These are phyloP conservation scores for Eledone cirrhosa DNA, from an alignment of 2,888 invertebrate species.

Conservation along the genomic window DNA sequence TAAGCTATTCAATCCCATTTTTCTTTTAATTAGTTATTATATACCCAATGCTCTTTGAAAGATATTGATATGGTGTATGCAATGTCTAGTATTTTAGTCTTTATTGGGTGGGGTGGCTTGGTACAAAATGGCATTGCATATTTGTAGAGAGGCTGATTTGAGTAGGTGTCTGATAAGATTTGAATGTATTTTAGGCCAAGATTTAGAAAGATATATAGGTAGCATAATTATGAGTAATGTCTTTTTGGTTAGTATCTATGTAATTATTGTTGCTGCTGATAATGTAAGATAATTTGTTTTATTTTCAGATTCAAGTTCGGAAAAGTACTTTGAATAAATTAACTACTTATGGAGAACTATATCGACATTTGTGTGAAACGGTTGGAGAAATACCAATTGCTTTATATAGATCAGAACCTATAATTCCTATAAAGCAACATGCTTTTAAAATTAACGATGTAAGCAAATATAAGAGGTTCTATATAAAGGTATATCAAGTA, in stretches of 20 bases:
- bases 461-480: conserved; percentile 24
- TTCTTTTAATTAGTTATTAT: too few relatives aligned
- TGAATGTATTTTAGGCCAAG: too few relatives aligned
- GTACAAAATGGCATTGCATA: too few relatives aligned
- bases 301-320: conserved; percentile 86
- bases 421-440: background rate
- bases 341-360: conserved; percentile 93
- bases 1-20: too few relatives aligned
- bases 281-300: background rate
- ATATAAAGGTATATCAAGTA: conserved; percentile 15
- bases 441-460: conserved; percentile 18
- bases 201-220: background rate
- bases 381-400: conserved; percentile 98
- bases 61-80: too few relatives aligned
- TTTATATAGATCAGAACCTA: conserved; percentile 88
- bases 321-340: conserved; percentile 96
- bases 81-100: too few relatives aligned
- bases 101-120: too few relatives aligned
- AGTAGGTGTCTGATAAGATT: too few relatives aligned
- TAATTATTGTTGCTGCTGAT: background rate
- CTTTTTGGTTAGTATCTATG: background rate
- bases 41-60: too few relatives aligned
- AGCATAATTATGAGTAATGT: background rate
- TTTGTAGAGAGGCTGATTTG: too few relatives aligned
- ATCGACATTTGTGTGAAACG: conserved; percentile 96